phyloP scores from a whole-genome alignment of 2,888 invertebrate genomes.

The Hololepta plana region DNA sequence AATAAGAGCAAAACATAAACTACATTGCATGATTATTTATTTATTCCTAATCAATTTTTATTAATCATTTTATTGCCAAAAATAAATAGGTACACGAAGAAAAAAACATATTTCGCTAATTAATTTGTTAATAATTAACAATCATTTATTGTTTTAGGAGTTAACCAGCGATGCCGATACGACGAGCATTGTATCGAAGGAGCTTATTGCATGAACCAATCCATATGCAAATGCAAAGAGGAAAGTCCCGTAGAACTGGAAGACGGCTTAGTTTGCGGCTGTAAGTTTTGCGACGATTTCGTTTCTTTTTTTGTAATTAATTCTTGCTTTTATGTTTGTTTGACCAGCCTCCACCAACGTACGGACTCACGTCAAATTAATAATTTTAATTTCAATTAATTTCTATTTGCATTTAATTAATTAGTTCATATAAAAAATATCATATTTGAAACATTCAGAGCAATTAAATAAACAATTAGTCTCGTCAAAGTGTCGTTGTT shows the following conservation, averaged over 20 bases:
- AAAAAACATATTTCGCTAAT: too few relatives aligned
- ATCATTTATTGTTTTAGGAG: conserved; percentile 17
- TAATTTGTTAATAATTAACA: not conserved
- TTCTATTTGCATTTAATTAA: conserved; percentile 1
- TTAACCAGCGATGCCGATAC: conserved; percentile 23
- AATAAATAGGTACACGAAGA: too few relatives aligned
- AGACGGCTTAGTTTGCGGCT: conserved; percentile 18
- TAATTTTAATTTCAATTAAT: not conserved
- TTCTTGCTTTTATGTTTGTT: not conserved
- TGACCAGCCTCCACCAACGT: not conserved
- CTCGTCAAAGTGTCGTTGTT: too few relatives aligned
- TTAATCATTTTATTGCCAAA: too few relatives aligned
- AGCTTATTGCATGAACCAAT: conserved; percentile 24
- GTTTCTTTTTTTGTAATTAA: not conserved
- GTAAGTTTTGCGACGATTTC: conserved; percentile 11
- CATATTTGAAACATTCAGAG: too few relatives aligned
- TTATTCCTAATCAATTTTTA: too few relatives aligned
- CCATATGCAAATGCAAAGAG: conserved; percentile 23
- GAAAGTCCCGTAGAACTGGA: conserved; percentile 15
- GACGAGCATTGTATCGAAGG: conserved; percentile 27
- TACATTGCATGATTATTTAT: too few relatives aligned
- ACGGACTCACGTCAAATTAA: not conserved
- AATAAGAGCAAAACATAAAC: too few relatives aligned
- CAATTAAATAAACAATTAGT: too few relatives aligned
- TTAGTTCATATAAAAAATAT: too few relatives aligned